Base-by-base conservation (phyloP, 2,113 vertebrate genomes). In the Genyomyrus donnyi region DNA sequence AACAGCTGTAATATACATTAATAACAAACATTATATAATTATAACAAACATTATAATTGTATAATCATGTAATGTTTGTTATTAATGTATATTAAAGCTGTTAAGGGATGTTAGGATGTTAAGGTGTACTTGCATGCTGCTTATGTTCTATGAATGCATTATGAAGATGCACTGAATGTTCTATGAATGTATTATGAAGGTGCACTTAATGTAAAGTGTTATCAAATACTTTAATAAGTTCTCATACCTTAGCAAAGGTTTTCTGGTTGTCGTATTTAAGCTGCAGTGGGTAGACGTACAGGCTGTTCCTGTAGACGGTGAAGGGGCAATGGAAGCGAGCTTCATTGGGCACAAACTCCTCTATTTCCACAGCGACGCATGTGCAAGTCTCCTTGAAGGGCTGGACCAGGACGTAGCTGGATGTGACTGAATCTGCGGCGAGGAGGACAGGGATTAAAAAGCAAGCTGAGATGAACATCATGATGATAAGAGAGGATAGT, bases 211-310 rank as follows among this genome's bases (percentile, higher is more conserved):
- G 53, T 21, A 56, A 21, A 56, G 5, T 56, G 53, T 56, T 56
- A 56, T 19, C 19, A 56, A 21, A 21, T 56, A 56, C 9, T 15
- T 52, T 52, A 52, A 15, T 3, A 39, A 42, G 35, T 19, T 42
- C 11, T 80, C 74, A 39, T 94, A 98, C 98, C 97, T 99, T 99
- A 7, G 98, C 97, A 95, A 99, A 99, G 62, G 96, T 96, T 93
- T 99, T 99, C 95, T 99, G 98, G 95, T 96, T 97, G 92, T 99
- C 98, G 0, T 99, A 99, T 93, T 99, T 99, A 92, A 99, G 94
- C 91, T 98, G 98, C 93, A 97, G 91, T 0, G 98, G 98, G 93
- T 98, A 98, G 88, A 99, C 89, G 0, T 99, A 99, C 58, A 99
- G 96, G 53, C 98, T 98, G 93, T 99, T 99, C 95, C 97, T 98